Percentiles rank a stretch among this genome's conserved stretches.
phyloP scores from a whole-genome alignment of 2,113 vertebrate genomes.

The Miniopterus natalensis region DNA sequence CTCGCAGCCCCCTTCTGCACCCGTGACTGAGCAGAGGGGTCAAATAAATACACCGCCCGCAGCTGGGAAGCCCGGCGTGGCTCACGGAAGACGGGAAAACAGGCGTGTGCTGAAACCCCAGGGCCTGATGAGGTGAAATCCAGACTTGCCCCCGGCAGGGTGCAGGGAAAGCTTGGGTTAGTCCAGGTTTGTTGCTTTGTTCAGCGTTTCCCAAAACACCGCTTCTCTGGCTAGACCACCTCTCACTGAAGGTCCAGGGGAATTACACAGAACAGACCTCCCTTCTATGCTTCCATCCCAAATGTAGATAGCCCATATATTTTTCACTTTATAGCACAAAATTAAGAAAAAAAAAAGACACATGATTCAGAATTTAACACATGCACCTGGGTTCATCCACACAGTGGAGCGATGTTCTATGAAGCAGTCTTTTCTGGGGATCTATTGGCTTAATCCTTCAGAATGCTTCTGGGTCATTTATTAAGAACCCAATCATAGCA shows the following conservation, averaged over 20 bases:
- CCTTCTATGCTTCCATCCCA: background rate
- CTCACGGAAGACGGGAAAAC: slow-evolving; percentile 67
- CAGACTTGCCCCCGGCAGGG: background rate
- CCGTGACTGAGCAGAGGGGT: slow-evolving; percentile 18
- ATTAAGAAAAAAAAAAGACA: background rate
- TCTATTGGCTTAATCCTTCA: background rate
- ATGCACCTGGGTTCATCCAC: background rate
- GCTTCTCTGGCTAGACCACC: background rate
- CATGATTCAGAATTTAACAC: background rate
- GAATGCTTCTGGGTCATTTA: background rate
- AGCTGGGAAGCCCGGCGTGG: slow-evolving; percentile 68
- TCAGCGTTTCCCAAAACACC: background rate
- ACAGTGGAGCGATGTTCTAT: background rate
- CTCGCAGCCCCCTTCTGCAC: slow-evolving; percentile 29
- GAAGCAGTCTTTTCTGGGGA: background rate
- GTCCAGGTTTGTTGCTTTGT: background rate
- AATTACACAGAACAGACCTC: background rate
- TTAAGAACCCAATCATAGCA: background rate
- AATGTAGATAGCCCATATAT: background rate
- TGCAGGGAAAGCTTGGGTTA: background rate
- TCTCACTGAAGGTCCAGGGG: background rate
- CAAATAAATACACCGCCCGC: slow-evolving; percentile 73
- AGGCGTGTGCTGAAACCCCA: slow-evolving; percentile 46
- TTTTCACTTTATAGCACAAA: background rate
- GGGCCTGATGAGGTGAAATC: background rate